These are phyloP conservation scores for Rhopalosiphum nymphaeae DNA, from an alignment of 2,888 invertebrate species.

Conservation along the genomic window DNA sequence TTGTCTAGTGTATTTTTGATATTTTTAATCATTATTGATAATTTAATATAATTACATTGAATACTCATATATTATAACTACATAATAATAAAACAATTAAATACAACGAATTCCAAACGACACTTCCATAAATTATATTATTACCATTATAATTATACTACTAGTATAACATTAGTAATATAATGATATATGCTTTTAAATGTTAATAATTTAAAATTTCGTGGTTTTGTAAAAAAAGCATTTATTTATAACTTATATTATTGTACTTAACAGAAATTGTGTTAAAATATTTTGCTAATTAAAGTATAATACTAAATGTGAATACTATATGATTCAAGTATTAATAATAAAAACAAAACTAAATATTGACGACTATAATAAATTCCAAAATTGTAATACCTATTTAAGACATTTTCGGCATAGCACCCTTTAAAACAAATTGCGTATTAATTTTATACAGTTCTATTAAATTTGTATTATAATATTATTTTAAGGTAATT, in stretches of 20 bases:
- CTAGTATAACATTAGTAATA: not conserved
- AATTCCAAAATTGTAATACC: not conserved
- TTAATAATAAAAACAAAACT: not conserved
- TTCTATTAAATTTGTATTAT: not conserved
- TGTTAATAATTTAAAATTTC: not conserved
- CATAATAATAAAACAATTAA: not conserved
- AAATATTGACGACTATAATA: not conserved
- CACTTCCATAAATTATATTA: not conserved
- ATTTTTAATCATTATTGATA: not conserved
- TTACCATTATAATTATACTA: not conserved
- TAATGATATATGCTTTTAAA: not conserved
- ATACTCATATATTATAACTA: not conserved
- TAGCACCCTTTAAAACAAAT: not conserved
- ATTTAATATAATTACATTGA: not conserved
- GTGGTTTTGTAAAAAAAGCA: not conserved
- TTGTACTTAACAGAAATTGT: not conserved
- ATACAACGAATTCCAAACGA: not conserved
- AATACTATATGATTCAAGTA: not conserved
- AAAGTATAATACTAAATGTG: not conserved
- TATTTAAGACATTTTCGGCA: not conserved
- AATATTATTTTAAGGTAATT: not conserved
- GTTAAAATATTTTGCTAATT: not conserved
- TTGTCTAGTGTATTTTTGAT: not conserved
- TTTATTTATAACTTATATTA: not conserved
- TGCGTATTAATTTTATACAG: not conserved